Percentiles rank a stretch among this genome's conserved stretches.
These are phyloP conservation scores for Labeo calbasu DNA, from an alignment of 2,797 vertebrate species.

Conservation along the genomic window DNA sequence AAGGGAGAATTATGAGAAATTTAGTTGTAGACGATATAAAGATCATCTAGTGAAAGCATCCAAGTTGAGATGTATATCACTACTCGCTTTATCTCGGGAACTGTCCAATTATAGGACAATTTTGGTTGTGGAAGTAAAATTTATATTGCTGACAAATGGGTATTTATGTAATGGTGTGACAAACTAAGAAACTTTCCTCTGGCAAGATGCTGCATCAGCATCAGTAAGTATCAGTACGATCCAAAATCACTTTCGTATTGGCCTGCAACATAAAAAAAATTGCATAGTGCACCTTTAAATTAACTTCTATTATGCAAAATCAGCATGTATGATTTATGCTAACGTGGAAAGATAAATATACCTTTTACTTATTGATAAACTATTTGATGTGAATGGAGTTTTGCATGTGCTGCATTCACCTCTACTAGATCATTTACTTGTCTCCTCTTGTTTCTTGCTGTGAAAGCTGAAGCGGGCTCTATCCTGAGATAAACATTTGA, in stretches of 20 bases:
- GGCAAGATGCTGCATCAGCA: background rate
- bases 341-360: background rate
- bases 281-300: background rate
- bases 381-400: background rate
- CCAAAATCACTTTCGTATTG: background rate
- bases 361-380: background rate
- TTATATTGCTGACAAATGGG: background rate
- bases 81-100: background rate
- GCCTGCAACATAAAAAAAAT: background rate
- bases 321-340: background rate
- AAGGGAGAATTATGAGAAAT: background rate
- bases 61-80: background rate
- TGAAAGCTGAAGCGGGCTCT: background rate
- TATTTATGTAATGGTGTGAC: background rate
- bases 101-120: background rate
- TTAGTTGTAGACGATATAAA: background rate
- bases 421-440: background rate
- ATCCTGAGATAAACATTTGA: constrained; percentile 18
- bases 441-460: background rate
- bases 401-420: background rate
- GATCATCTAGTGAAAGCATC: background rate
- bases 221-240: background rate
- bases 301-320: background rate
- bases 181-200: background rate
- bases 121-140: background rate